Conservation (phyloP, 2,888 invertebrate genomes). For the Cryptophagus acutangulus region DNA sequence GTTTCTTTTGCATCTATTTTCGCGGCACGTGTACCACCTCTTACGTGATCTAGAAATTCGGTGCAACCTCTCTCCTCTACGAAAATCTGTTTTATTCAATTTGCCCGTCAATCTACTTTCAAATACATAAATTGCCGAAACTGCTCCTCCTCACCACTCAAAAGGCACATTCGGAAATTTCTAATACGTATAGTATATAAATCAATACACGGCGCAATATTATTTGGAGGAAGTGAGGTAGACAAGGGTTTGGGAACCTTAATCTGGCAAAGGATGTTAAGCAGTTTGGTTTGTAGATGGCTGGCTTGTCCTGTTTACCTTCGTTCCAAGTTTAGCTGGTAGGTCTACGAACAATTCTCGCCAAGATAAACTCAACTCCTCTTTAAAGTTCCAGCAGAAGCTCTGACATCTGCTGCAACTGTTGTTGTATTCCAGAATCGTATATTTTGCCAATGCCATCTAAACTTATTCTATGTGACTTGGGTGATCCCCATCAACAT, state of each 20-base stretch:
- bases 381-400: constrained; percentile 6
- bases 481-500: too few species aligned
- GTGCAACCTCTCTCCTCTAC: not conserved
- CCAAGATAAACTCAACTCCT: constrained; percentile 35
- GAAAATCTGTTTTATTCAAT: constrained; percentile 21
- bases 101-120: constrained; percentile 6
- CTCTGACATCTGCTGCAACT: constrained; percentile 2
- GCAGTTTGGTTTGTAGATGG: constrained; percentile 28
- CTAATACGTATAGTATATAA: too few species aligned
- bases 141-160: too few species aligned
- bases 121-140: too few species aligned
- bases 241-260: not conserved
- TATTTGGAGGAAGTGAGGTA: not conserved
- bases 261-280: constrained; percentile 17
- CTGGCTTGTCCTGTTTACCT: constrained; percentile 33
- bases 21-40: constrained; percentile 28
- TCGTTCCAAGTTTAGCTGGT: constrained; percentile 22
- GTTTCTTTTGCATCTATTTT: constrained; percentile 31
- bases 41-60: constrained; percentile 24
- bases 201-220: too few species aligned
- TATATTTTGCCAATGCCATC: not conserved
- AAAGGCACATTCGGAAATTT: too few species aligned
- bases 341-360: constrained; percentile 31
- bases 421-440: not conserved
- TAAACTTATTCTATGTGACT: too few species aligned